Evolutionary conservation across 2,888 invertebrate species (phyloP), one percentile per base, ranked within the genome.

Genomic region (Eristalinus sepulchralis): DNA sequence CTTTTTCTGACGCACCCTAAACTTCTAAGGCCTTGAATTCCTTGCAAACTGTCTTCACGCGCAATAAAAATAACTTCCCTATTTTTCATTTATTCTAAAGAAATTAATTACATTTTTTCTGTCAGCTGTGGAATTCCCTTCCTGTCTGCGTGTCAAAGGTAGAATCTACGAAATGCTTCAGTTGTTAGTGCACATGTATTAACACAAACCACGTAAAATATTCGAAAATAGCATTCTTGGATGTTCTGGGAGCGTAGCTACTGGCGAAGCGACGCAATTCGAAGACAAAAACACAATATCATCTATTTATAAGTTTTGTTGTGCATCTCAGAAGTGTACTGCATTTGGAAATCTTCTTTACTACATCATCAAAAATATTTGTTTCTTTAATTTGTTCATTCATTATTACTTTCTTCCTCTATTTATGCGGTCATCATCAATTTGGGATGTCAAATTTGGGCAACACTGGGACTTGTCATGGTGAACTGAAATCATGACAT

Each of bases 241-340:
- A 47, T 17, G 17, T 17, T 17, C 17, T 5, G 47, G 17, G 5
- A 8, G 47, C 17, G 17, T n/a, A 1, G 47, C 27, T 17, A 17
- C 47, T 47, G 47, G 17, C n/a, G 47, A 47, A 47, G 47, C 47
- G 47, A 47, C 47, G 47, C 47, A 47, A 47, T 47, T 47, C 47
- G 47, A 47, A 47, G 47, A 47, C 47, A 47, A 47, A 47, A 47
- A 17, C 17, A 47, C 47, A 47, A 8, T 47, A 20, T 47, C 17
- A 4, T 84, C 75, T 84, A 76, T 84, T 63, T 76, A 67, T 71
- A 80, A n/a, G 9, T 55, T 36, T 39, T 63, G 53, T 33, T 70
- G 34, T 31, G 62, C 39, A 53, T 22, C 36, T 67, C 36, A 62
- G 33, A 53, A 60, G 47, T 17, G 17, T 6, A 17, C 8, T 17